Conservation (phyloP, 2,888 invertebrate species). For the Cosmorhoe ocellata region DNA sequence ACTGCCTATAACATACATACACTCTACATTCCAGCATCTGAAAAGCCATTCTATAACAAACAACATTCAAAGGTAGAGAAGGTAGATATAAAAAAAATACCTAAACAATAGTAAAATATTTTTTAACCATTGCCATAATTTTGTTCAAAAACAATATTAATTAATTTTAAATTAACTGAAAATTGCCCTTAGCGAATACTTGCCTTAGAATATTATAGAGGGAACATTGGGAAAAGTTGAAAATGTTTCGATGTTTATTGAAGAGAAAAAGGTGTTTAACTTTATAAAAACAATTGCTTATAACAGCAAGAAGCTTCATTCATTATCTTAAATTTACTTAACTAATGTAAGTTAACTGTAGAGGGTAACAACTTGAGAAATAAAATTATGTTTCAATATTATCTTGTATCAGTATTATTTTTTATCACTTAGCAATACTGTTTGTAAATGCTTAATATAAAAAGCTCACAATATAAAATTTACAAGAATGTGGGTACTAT, state of each 20-base stretch:
- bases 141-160: constrained; percentile 13
- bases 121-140: constrained; percentile 10
- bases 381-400: constrained; percentile 36
- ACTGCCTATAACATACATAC: constrained; percentile 65
- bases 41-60: constrained; percentile 35
- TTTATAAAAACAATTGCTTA: constrained; percentile 59
- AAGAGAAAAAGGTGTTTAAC: constrained; percentile 37
- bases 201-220: constrained; percentile 29
- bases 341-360: constrained; percentile 44
- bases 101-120: constrained; percentile 21
- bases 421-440: constrained; percentile 55
- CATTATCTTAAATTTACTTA: constrained; percentile 49
- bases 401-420: constrained; percentile 25
- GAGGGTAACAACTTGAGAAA: constrained; percentile 32
- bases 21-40: constrained; percentile 48
- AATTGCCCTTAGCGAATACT: constrained; percentile 26
- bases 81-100: constrained; percentile 1
- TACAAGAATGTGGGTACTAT: constrained; percentile 50
- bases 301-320: constrained; percentile 65
- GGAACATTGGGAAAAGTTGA: constrained; percentile 24
- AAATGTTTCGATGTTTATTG: constrained; percentile 31
- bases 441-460: constrained; percentile 60
- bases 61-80: constrained; percentile 22
- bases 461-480: constrained; percentile 71
- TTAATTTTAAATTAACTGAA: constrained; percentile 16